Conservation (phyloP, 2,888 invertebrate genomes). For the Bellardia bayeri region DNA sequence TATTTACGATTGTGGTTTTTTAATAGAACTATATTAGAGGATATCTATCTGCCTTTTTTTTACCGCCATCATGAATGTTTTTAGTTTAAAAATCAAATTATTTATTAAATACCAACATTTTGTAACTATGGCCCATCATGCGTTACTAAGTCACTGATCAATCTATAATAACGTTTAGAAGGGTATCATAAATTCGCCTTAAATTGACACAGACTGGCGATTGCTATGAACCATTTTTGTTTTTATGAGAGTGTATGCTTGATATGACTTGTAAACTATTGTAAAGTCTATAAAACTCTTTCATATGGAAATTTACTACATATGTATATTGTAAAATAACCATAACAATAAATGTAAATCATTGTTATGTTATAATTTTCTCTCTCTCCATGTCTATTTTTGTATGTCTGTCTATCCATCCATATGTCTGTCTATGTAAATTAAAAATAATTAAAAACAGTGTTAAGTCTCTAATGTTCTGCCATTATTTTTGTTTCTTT, state of each 20-base stretch:
- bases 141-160: neutral
- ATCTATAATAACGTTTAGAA: neutral
- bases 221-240: neutral
- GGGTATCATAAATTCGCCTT: conserved; percentile 5
- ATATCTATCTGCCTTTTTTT: too few relatives aligned
- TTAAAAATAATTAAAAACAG: conserved; percentile 70
- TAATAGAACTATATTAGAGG: too few relatives aligned
- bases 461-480: conserved; percentile 65
- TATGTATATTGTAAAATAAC: conserved; percentile 46
- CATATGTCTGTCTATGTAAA: conserved; percentile 59
- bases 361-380: conserved; percentile 53
- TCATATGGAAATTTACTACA: conserved; percentile 61
- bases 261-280: conserved; percentile 21
- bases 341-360: conserved; percentile 67
- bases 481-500: conserved; percentile 36
- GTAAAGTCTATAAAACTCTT: conserved; percentile 52
- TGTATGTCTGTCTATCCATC: conserved; percentile 8
- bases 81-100: too few relatives aligned
- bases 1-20: too few relatives aligned
- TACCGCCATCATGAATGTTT: too few relatives aligned
- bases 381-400: conserved; percentile 37
- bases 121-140: too few relatives aligned
- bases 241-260: neutral
- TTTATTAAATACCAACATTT: too few relatives aligned
- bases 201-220: neutral